A percentile compares a stretch with the other conserved stretches of the same genome.
These are phyloP conservation scores for Gymnocypris eckloni DNA, from an alignment of 2,797 vertebrate species.

Conservation along the genomic window DNA sequence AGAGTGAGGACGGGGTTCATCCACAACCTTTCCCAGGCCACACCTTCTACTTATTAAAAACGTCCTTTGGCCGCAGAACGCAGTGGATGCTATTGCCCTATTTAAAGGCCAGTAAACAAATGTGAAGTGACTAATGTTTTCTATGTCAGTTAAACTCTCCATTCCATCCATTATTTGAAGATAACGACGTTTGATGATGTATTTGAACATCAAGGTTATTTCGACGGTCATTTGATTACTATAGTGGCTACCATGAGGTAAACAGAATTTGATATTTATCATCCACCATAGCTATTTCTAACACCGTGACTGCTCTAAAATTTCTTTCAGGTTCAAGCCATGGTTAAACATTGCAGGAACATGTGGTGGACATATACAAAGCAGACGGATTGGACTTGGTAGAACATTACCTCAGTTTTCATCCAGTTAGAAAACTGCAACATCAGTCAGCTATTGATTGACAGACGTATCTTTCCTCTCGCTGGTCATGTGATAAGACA, in stretches of 20 bases:
- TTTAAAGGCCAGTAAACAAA: constrained; percentile 32
- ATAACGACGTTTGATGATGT: neutral
- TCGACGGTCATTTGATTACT: neutral
- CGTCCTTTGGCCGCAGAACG: neutral
- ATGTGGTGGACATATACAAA: constrained; percentile 21
- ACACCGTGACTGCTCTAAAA: neutral
- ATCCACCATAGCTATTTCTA: neutral
- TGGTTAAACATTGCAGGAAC: constrained; percentile 55
- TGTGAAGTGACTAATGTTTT: constrained; percentile 23
- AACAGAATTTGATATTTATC: neutral
- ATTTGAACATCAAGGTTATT: constrained; percentile 14
- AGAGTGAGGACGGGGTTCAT: constrained; percentile 59
- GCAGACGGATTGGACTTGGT: constrained; percentile 32
- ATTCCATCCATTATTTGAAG: neutral
- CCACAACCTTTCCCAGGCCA: constrained; percentile 39
- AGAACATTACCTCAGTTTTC: constrained; percentile 50
- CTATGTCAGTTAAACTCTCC: neutral
- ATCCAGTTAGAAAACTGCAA: constrained; percentile 40
- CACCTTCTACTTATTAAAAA: neutral
- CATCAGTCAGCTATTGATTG: constrained; percentile 59
- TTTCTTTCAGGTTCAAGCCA: constrained; percentile 27
- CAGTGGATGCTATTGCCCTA: neutral
- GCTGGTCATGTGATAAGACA: constrained; percentile 48
- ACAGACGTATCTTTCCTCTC: constrained; percentile 38
- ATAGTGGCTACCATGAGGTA: neutral